A percentile compares a stretch with the other conserved stretches of the same genome.
Conservation (phyloP, 2,797 vertebrate species). For the Aeoliscus strigatus region DNA sequence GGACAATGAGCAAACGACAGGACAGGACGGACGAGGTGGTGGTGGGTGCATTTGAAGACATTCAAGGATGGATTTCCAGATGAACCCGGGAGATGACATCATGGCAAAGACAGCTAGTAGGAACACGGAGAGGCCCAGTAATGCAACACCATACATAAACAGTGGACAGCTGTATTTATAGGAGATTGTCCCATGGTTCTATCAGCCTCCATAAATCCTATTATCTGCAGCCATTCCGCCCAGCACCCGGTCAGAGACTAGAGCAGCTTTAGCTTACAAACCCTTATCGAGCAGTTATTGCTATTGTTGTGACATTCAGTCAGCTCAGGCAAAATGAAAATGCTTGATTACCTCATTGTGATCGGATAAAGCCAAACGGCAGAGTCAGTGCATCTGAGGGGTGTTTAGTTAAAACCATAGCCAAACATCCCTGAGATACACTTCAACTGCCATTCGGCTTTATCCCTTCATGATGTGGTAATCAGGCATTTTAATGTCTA, state of each 20-base stretch:
- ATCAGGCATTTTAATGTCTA: too few relatives aligned
- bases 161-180: slow-evolving; percentile 77
- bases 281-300: slow-evolving; percentile 30
- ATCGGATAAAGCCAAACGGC: slow-evolving; percentile 36
- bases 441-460: too few relatives aligned
- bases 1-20: slow-evolving; percentile 71
- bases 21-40: slow-evolving; percentile 9
- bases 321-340: slow-evolving; percentile 21
- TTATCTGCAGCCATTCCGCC: slow-evolving; percentile 63
- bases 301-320: slow-evolving; percentile 35
- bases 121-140: slow-evolving; percentile 64
- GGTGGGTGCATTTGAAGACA: slow-evolving; percentile 55
- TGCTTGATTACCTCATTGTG: slow-evolving; percentile 48
- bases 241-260: slow-evolving; percentile 30
- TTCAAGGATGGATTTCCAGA: slow-evolving; percentile 64
- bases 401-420: slow-evolving; percentile 44
- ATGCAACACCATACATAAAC: slow-evolving; percentile 75
- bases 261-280: slow-evolving; percentile 40
- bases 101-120: slow-evolving; percentile 70
- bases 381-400: slow-evolving; percentile 25
- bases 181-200: slow-evolving; percentile 65
- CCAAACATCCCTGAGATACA: too few relatives aligned
- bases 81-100: slow-evolving; percentile 72
- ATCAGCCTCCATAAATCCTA: slow-evolving; percentile 69
- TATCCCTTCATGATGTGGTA: too few relatives aligned